These are phyloP conservation scores for Helleia helle DNA, from an alignment of 2,888 invertebrate genomes.

Conservation along the genomic window DNA sequence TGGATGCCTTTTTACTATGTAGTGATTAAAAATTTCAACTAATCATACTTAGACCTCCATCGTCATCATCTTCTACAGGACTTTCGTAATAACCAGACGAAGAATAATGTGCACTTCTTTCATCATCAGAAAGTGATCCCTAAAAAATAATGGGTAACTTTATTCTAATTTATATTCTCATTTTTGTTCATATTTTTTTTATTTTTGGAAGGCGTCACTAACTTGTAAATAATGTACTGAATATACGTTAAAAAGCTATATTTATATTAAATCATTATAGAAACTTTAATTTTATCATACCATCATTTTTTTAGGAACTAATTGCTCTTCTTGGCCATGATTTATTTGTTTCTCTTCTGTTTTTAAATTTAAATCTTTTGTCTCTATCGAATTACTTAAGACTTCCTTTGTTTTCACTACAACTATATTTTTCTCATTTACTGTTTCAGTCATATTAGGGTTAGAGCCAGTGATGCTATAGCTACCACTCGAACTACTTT, in stretches of 20 bases:
- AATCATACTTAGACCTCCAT: constrained; percentile 64
- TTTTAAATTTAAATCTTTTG: constrained; percentile 22
- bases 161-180: neutral
- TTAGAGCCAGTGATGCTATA: constrained; percentile 66
- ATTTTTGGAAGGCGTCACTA: too few species aligned
- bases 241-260: too few species aligned
- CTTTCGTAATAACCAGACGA: constrained; percentile 85
- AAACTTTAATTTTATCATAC: constrained; percentile 26
- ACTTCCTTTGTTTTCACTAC: constrained; percentile 39
- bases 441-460: constrained; percentile 53
- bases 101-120: constrained; percentile 80
- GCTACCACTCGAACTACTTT: constrained; percentile 69
- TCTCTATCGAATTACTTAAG: constrained; percentile 33
- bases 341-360: constrained; percentile 32
- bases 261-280: too few species aligned
- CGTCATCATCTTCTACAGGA: constrained; percentile 79
- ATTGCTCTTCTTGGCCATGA: constrained; percentile 47
- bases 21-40: neutral
- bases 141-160: constrained; percentile 28
- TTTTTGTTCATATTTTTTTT: neutral
- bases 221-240: too few species aligned
- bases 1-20: constrained; percentile 11
- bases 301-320: constrained; percentile 52
- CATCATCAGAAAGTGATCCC: constrained; percentile 79
- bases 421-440: constrained; percentile 34